A percentile compares a stretch with the other conserved stretches of the same genome.
These are phyloP conservation scores for Coelogynopora nodosa DNA, from an alignment of 2,888 invertebrate species.

Conservation along the genomic window DNA sequence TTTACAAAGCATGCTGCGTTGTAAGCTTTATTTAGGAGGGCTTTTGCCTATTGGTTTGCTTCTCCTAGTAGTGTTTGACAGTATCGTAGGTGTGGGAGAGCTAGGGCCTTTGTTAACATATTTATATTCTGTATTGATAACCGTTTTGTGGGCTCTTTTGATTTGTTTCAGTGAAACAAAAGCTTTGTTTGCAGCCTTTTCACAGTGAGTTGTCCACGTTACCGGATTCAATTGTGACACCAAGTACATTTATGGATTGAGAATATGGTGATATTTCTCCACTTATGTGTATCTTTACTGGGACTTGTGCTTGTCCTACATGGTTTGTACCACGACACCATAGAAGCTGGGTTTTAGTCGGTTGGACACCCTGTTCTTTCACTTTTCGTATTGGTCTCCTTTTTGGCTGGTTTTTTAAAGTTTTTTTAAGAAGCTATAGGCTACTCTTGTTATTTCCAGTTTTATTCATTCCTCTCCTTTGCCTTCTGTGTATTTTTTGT, in stretches of 20 bases:
- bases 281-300: not conserved
- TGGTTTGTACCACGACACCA: not conserved
- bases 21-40: not conserved
- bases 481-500: too few relatives aligned
- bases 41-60: not conserved
- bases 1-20: too few relatives aligned
- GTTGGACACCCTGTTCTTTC: too few relatives aligned
- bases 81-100: not conserved
- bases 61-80: conserved; percentile 1
- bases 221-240: too few relatives aligned
- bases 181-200: too few relatives aligned
- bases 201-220: too few relatives aligned
- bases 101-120: not conserved
- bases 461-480: too few relatives aligned
- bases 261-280: not conserved
- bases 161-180: not conserved
- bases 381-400: too few relatives aligned
- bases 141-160: not conserved
- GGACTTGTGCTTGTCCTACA: not conserved
- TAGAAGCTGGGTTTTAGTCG: not conserved
- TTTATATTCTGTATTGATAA: not conserved
- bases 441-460: too few relatives aligned
- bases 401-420: too few relatives aligned
- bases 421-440: too few relatives aligned
- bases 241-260: too few relatives aligned